Conservation (phyloP, 2,113 vertebrate species). For the Antennarius striatus region DNA sequence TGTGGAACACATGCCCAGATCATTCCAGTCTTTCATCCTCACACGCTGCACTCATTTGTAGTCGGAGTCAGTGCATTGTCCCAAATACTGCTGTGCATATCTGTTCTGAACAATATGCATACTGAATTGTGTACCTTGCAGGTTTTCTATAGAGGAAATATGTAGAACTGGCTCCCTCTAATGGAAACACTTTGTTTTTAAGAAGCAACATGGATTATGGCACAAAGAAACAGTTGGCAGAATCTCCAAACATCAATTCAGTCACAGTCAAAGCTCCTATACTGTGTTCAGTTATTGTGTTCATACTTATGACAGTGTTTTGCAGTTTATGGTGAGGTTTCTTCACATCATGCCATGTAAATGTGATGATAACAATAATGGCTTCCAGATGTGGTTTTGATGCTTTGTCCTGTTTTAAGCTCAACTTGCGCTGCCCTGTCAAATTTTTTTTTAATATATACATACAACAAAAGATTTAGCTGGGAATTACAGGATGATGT, state of each 20-base stretch:
- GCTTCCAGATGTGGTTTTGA: slow-evolving; percentile 18
- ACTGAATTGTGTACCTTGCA: neutral
- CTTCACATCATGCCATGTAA: slow-evolving; percentile 4
- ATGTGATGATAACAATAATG: neutral
- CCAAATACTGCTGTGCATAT: slow-evolving; percentile 3
- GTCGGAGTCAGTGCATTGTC: neutral
- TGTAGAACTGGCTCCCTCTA: slow-evolving; percentile 62
- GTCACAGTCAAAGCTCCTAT: neutral
- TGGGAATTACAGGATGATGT: no score
- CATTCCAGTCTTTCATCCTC: neutral
- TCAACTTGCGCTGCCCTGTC: slow-evolving; percentile 7
- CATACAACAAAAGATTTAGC: neutral
- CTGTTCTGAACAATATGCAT: slow-evolving; percentile 2
- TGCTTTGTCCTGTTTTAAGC: no score
- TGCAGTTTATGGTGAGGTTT: neutral
- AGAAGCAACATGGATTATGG: slow-evolving; percentile 14
- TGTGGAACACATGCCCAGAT: neutral
- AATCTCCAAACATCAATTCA: neutral
- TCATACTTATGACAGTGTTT: neutral
- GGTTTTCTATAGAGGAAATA: slow-evolving; percentile 8
- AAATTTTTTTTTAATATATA: slow-evolving; percentile 9
- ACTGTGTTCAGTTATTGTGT: neutral
- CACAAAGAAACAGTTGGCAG: neutral
- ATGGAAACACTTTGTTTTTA: slow-evolving; percentile 30
- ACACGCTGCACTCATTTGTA: slow-evolving; percentile 3